phyloP scores from a whole-genome alignment of 2,113 vertebrate species.

The pig (Sus scrofa) region DNA sequence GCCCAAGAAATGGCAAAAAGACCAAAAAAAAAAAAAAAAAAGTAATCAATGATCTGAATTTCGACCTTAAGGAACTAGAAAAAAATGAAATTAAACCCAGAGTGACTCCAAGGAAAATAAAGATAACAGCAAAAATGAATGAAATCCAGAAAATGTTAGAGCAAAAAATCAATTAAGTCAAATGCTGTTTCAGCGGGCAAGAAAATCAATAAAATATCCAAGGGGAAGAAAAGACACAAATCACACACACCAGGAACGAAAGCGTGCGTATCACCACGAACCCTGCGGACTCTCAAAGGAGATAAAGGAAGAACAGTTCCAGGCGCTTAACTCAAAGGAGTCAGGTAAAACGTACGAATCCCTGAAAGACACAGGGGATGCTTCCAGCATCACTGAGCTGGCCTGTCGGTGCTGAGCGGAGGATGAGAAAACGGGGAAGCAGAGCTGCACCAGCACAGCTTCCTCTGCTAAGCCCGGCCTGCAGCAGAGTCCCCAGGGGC shows the following conservation, averaged over 20 bases:
- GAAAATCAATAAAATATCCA: background rate
- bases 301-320: background rate
- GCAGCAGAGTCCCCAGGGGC: background rate
- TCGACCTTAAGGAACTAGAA: background rate
- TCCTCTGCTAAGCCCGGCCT: background rate
- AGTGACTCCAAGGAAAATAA: background rate
- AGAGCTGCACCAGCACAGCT: background rate
- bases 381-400: background rate
- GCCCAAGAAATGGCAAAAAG: no score
- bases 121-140: background rate
- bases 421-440: background rate
- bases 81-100: background rate
- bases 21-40: slow-evolving; percentile 26
- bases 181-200: background rate
- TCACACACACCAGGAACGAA: background rate
- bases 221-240: background rate
- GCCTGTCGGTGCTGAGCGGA: background rate
- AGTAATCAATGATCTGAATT: background rate
- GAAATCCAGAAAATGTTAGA: background rate
- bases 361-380: background rate
- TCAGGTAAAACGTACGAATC: background rate
- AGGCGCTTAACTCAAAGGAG: background rate
- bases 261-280: background rate
- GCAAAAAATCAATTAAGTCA: background rate
- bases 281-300: background rate